These are phyloP conservation scores for Hystrix cristata DNA, from an alignment of 2,113 vertebrate species.

Conservation along the genomic window DNA sequence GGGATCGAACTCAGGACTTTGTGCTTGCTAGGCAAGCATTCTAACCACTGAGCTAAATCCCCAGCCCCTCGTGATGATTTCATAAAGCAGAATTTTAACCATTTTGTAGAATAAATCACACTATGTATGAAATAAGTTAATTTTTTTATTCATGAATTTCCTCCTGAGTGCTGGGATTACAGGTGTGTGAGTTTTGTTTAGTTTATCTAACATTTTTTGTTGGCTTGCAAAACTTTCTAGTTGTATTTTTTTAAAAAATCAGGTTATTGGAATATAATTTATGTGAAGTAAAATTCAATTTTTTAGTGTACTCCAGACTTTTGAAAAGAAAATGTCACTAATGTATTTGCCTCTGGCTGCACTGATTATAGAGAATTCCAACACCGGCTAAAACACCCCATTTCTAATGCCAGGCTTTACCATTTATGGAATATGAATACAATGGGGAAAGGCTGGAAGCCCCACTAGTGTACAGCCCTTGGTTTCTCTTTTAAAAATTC, in stretches of 20 bases:
- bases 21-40: too few species aligned
- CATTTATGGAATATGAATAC: not conserved
- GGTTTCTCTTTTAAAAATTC: conserved; percentile 25
- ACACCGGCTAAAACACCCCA: not conserved
- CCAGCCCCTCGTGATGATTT: not conserved
- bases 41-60: too few species aligned
- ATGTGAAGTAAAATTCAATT: not conserved
- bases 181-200: conserved; percentile 6
- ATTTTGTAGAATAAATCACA: conserved; percentile 13
- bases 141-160: conserved; percentile 13
- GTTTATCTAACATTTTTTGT: not conserved
- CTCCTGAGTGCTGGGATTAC: too few species aligned
- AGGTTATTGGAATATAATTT: conserved; percentile 38
- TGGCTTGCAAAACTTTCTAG: conserved; percentile 4
- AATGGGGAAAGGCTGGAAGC: not conserved
- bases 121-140: conserved; percentile 4
- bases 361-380: not conserved
- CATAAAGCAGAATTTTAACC: not conserved
- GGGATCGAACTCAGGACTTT: too few species aligned
- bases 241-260: not conserved
- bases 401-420: conserved; percentile 32
- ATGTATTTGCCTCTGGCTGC: not conserved
- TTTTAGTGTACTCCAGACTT: not conserved
- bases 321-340: not conserved
- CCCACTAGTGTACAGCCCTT: not conserved